Evolutionary conservation across 2,113 vertebrate species (phyloP).

Genomic region (Syngnathoides biaculeatus): DNA sequence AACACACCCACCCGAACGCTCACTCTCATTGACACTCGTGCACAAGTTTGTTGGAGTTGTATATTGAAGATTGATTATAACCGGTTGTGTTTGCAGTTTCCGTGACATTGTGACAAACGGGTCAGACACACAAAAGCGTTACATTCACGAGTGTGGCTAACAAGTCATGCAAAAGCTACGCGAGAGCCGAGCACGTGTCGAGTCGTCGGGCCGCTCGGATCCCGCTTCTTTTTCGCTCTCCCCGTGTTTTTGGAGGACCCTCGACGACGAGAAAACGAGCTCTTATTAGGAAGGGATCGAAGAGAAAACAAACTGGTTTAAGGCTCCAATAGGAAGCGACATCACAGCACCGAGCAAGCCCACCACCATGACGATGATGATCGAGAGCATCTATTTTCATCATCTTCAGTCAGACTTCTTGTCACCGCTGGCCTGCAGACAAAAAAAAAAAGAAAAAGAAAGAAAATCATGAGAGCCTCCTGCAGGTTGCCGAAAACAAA

Average conservation of each 20-base stretch:
- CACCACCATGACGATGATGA: conserved; percentile 9
- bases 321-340: conserved; percentile 11
- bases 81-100: neutral
- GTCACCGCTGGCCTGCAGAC: conserved; percentile 61
- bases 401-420: conserved; percentile 72
- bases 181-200: neutral
- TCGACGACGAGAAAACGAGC: neutral
- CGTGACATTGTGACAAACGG: neutral
- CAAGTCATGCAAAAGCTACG: neutral
- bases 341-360: neutral
- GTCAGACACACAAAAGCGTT: neutral
- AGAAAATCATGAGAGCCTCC: neutral
- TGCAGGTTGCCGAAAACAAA: neutral
- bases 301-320: neutral
- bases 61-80: neutral
- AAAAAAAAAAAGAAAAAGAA: neutral
- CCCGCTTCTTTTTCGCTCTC: too few species aligned
- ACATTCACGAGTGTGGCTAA: neutral
- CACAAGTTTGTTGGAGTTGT: neutral
- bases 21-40: neutral
- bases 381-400: neutral
- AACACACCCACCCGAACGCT: neutral
- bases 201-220: neutral
- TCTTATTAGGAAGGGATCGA: neutral
- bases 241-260: neutral